Evolutionary conservation across 2,888 invertebrate genomes (phyloP), one percentile per base, ranked within the genome.

Genomic region (Eupithecia subumbrata): DNA sequence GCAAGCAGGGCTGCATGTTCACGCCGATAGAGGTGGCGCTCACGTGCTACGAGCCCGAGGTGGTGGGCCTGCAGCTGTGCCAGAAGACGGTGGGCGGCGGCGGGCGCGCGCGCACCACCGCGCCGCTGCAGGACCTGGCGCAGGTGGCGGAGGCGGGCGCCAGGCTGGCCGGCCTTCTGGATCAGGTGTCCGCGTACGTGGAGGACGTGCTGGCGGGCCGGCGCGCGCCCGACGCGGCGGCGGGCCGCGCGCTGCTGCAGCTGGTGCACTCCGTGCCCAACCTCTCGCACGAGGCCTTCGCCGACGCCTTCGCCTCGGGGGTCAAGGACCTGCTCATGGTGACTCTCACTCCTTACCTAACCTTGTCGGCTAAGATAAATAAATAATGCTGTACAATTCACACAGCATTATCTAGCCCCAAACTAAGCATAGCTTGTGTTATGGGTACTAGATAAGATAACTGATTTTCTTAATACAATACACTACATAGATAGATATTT

Each of bases 321-420:
- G 98, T 99, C 90, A 99, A 99, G 94, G 99, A 99, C 95, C 96
- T 99, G 84, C 95, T 99, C 85, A 99, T 99, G 99, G 98, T 93
- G 63, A 97, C 22, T 56, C 11, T 56, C 11, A 48, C 2, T 12
- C 16, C 16, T 45, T 5, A 45, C 5, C 37, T 40, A 1, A 40
- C 40, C 11, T 12, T 40, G 40, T 9, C 12, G 40, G 4, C 18
- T 18, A 1, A 48, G 18, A n/a, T n/a, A n/a, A n/a, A n/a, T n/a
- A n/a, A n/a, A n/a, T n/a, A n/a, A n/a, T n/a, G n/a, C n/a, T n/a
- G n/a, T n/a, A n/a, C n/a, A n/a, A n/a, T n/a, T n/a, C n/a, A n/a
- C n/a, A n/a, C n/a, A n/a, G n/a, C n/a, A n/a, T n/a, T n/a, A n/a
- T n/a, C n/a, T n/a, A n/a, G n/a, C n/a, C n/a, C n/a, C n/a, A n/a